Evolutionary conservation across 2,113 vertebrate species (phyloP), one percentile per base, ranked within the genome.

Genomic region (Corydoras sp.): DNA sequence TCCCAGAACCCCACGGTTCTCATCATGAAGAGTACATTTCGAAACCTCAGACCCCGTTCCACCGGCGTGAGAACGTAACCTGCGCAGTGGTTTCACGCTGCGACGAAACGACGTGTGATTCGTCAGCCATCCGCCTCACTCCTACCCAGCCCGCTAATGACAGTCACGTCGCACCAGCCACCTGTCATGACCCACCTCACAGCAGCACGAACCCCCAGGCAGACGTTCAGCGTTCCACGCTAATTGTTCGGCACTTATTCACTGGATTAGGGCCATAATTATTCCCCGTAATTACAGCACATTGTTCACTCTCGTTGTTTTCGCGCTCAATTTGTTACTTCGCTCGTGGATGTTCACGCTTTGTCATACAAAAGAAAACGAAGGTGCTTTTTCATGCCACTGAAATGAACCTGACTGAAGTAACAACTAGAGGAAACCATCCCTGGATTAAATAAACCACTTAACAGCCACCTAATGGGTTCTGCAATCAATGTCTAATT

Each of bases 121-220:
- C 79, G 53, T 71, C 71, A 62, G 73, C 86, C 82, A 84, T 85
- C 77, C 71, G 10, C 61, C 51, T 29, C 69, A 80, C 71, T 81
- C 78, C 72, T 54, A 9, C 80, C 85, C 80, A 84, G 80, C 11
- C 18, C 68, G 49, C 65, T 79, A 76, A 77, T 73, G 72, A 77
- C 68, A 71, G 68, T 77, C 77, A 76, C 73, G 76, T 81, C 65
- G 71, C 83, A 60, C 12, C 14, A 72, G 69, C 68, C 86, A 85
- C 86, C 88, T 88, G 85, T 85, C 83, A 81, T 78, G 74, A 85
- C 85, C 85, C 71, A 49, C 61, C 32, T 79, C 84, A 75, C 83
- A 85, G 82, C 83, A 77, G 29, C 53, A 74, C 51, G 14, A 65
- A 79, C 76, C 75, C 77, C 77, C 81, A 78, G 79, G 79, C 77